Evolutionary conservation across 2,797 vertebrate genomes (phyloP), one percentile per base, ranked within the genome.

Genomic region (Gobio occitaniae): DNA sequence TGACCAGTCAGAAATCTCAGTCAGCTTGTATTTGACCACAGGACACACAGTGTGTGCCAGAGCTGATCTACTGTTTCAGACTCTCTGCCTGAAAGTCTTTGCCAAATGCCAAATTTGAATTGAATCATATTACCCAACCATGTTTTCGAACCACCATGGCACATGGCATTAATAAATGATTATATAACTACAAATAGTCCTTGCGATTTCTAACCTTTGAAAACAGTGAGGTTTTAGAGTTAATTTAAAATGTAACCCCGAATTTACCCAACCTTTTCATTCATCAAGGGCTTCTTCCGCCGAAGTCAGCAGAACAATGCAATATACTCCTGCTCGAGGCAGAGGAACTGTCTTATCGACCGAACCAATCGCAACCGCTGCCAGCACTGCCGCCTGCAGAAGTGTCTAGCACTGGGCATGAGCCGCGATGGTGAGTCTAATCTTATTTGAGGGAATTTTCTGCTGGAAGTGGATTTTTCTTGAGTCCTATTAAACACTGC

Each of bases 271-370:
- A 32, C 32, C 32, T 32, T 32, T 32, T 32, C 77, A 13, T 68
- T n/a, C 44, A 12, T 19, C 0, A 65, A 98, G 97, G 97, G 97
- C 1, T 98, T 98, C 88, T 98, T 98, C 85, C 94, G 97, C 47
- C 95, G 97, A 89, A 98, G 97, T 93, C 97, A 98, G 91, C 97
- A 98, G 92, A 98, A 97, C 93, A 98, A 97, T 4, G 96, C 97
- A 66, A 96, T 95, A 89, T 98, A 98, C 91, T 98, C 97, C 38
- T 98, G 97, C 92, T 97, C 97, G 5, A 93, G 97, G 68, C 97
- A 98, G 93, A 95, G 96, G 90, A 98, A 97, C 94, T 98, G 97
- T 90, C 93, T 97, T 71, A 97, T 98, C 50, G 97, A 98, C 94
- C 94, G 97, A 87, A 97, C 97, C 90, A 98, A 97, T 93, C 95